Evolutionary conservation across 2,797 vertebrate genomes (phyloP).

Genomic region (Psittacula echo): DNA sequence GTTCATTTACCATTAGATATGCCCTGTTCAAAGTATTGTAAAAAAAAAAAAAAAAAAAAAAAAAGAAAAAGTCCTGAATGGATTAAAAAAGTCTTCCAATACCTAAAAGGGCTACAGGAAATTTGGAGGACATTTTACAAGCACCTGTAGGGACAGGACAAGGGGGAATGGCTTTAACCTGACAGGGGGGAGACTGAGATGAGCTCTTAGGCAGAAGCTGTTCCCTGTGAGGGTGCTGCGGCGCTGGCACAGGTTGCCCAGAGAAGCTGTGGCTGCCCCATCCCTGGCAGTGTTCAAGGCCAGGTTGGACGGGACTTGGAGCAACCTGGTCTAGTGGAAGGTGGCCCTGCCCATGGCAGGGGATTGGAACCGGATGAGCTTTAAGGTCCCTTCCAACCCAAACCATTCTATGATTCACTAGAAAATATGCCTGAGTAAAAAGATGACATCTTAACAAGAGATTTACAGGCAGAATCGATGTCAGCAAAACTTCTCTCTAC

Average conservation of each 20-base stretch:
- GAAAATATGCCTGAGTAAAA: neutral
- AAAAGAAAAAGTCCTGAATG: neutral
- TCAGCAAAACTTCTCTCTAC: neutral
- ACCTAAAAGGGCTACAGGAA: neutral
- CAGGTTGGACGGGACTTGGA: neutral
- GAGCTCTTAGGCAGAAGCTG: neutral
- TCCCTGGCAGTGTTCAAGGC: no score
- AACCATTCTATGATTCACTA: neutral
- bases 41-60: neutral
- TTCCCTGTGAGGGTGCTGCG: neutral
- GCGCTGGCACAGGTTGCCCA: no score
- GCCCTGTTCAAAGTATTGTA: neutral
- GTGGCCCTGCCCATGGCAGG: neutral
- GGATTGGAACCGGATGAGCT: neutral
- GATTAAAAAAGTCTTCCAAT: neutral
- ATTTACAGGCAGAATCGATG: neutral
- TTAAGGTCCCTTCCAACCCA: neutral
- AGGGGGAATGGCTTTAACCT: neutral
- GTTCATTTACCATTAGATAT: rapidly evolving
- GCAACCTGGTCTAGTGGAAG: neutral
- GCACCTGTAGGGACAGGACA: neutral
- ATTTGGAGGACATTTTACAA: neutral
- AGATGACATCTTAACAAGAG: neutral
- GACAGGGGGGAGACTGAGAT: neutral
- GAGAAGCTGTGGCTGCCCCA: no score